Evolutionary conservation across 2,888 invertebrate genomes (phyloP).

Genomic region (Digitonthophagus gazella): DNA sequence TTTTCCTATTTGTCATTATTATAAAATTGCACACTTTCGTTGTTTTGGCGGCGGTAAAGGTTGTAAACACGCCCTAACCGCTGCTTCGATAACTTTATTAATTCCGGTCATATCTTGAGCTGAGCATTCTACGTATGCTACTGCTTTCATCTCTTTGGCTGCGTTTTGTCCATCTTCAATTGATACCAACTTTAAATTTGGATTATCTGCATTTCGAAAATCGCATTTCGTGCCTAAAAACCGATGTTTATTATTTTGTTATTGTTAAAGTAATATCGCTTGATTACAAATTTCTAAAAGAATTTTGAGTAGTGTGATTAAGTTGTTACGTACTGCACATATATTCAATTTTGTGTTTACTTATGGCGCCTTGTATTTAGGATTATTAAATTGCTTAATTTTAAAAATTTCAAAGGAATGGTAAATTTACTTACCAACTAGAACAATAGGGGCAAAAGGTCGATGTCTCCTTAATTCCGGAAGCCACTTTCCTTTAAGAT

Average conservation of each 20-base stretch:
- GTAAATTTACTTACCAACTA: slow-evolving; percentile 69
- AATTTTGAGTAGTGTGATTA: no score
- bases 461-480: slow-evolving; percentile 85
- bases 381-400: background rate
- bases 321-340: no score
- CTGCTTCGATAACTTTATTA: slow-evolving; percentile 36
- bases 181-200: slow-evolving; percentile 60
- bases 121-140: slow-evolving; percentile 47
- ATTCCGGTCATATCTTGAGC: slow-evolving; percentile 44
- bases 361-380: no score
- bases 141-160: slow-evolving; percentile 57
- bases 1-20: no score
- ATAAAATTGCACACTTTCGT: background rate
- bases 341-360: no score
- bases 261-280: no score
- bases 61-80: background rate
- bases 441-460: slow-evolving; percentile 74
- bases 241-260: no score
- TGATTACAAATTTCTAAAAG: no score
- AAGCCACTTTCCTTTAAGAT: slow-evolving; percentile 82
- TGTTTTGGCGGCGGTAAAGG: background rate
- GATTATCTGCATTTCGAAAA: slow-evolving; percentile 57
- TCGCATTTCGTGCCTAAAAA: slow-evolving; percentile 79
- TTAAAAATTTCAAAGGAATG: background rate
- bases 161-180: slow-evolving; percentile 75